These are phyloP conservation scores for Pitta sordida DNA, from an alignment of 2,113 vertebrate species.

Conservation along the genomic window DNA sequence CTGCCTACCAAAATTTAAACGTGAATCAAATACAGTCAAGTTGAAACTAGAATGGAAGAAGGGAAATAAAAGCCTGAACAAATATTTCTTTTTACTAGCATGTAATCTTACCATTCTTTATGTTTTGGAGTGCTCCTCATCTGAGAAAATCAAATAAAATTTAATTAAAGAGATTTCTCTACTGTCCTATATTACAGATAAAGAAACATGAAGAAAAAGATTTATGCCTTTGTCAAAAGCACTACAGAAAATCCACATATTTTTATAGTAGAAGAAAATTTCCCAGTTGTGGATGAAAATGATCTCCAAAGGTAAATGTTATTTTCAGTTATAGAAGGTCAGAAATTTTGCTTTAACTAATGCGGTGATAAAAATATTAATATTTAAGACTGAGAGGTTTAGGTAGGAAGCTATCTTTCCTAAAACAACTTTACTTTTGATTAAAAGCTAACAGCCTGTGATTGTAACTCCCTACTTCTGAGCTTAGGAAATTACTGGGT, in stretches of 20 bases:
- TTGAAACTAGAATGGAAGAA: not conserved
- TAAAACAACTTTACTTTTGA: not conserved
- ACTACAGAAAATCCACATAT: not conserved
- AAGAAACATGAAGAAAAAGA: accelerated
- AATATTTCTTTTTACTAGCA: not conserved
- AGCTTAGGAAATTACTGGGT: not conserved
- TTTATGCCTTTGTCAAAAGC: not conserved
- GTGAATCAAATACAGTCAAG: not conserved
- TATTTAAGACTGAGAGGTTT: not conserved
- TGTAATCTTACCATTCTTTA: not conserved
- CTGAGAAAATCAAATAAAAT: not conserved
- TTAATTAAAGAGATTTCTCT: not conserved
- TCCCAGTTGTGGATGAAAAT: not conserved
- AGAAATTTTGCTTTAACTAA: not conserved
- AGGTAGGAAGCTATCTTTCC: not conserved
- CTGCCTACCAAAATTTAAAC: not conserved
- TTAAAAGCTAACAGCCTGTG: not conserved
- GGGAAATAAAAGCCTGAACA: not conserved
- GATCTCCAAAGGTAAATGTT: not conserved
- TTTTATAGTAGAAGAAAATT: not conserved
- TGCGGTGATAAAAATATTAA: not conserved
- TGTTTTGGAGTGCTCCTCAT: not conserved
- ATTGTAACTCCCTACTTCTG: not conserved
- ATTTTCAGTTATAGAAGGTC: not conserved
- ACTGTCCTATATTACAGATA: not conserved